A percentile compares a stretch with the other conserved stretches of the same genome.
These are phyloP conservation scores for Oligia latruncula DNA, from an alignment of 2,888 invertebrate genomes.

Conservation along the genomic window DNA sequence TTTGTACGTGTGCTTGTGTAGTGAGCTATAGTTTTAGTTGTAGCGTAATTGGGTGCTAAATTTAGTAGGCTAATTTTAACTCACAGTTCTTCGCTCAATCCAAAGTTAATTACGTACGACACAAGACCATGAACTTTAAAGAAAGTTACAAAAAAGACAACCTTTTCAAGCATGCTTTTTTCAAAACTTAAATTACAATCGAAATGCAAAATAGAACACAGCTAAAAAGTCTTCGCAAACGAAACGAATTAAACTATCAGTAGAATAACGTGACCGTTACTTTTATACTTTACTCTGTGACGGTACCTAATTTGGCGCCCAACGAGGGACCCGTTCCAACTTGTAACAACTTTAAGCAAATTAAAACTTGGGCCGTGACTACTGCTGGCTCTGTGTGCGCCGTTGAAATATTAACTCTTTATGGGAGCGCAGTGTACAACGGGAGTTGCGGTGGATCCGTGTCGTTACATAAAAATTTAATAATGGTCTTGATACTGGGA, in stretches of 20 bases:
- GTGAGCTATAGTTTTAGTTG: not conserved
- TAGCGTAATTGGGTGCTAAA: conserved; percentile 6
- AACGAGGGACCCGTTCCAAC: conserved; percentile 88
- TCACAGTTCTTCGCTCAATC: not conserved
- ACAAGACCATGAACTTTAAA: conserved; percentile 30
- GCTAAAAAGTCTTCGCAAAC: conserved; percentile 73
- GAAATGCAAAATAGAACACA: conserved; percentile 72
- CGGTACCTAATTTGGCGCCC: conserved; percentile 88
- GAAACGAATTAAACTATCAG: conserved; percentile 88
- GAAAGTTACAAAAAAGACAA: conserved; percentile 43
- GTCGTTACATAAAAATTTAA: conserved; percentile 86
- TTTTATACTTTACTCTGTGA: conserved; percentile 74
- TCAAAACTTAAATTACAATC: conserved; percentile 73
- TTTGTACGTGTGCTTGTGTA: conserved; percentile 2
- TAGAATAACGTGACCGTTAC: conserved; percentile 78
- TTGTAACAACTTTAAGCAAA: conserved; percentile 90
- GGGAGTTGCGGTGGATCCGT: conserved; percentile 76
- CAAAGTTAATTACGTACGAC: conserved; percentile 9
- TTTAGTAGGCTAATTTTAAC: not conserved
- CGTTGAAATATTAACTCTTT: conserved; percentile 89
- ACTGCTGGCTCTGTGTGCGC: conserved; percentile 86
- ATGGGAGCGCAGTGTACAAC: conserved; percentile 85
- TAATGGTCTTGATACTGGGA: conserved; percentile 77
- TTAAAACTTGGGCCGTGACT: conserved; percentile 88
- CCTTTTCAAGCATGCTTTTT: conserved; percentile 36